A percentile compares a stretch with the other conserved stretches of the same genome.
phyloP scores from a whole-genome alignment of 2,888 invertebrate species.

The Dynastes maya region DNA sequence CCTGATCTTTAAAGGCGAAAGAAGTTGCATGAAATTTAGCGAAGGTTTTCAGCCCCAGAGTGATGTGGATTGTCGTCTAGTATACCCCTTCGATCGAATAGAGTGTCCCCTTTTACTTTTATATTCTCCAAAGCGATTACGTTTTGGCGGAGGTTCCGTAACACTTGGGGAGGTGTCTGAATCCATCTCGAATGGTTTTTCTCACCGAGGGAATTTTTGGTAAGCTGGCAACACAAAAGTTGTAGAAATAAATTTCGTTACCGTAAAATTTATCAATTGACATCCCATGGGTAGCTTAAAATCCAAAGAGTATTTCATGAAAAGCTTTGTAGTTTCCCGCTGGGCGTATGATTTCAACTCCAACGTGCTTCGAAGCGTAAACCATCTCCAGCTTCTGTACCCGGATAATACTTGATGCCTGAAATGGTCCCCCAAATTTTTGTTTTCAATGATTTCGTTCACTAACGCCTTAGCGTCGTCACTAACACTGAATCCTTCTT shows the following conservation, averaged over 20 bases:
- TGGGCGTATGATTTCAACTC: slow-evolving; percentile 46
- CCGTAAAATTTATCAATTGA: slow-evolving; percentile 43
- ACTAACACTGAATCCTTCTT: neutral
- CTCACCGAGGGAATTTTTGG: slow-evolving; percentile 40
- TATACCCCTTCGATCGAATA: slow-evolving; percentile 64
- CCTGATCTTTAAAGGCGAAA: slow-evolving; percentile 74
- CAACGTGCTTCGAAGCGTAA: slow-evolving; percentile 51
- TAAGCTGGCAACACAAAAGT: slow-evolving; percentile 46
- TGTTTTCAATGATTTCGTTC: neutral
- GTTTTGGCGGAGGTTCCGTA: slow-evolving; percentile 48
- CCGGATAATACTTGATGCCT: slow-evolving; percentile 2
- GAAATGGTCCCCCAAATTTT: neutral
- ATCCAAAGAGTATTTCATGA: slow-evolving; percentile 44
- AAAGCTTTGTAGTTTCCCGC: slow-evolving; percentile 18
- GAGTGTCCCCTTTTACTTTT: slow-evolving; percentile 61
- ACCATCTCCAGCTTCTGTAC: slow-evolving; percentile 51
- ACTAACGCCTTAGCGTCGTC: slow-evolving; percentile 4
- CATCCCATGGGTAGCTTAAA: neutral
- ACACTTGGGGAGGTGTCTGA: slow-evolving; percentile 37
- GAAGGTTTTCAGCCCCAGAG: slow-evolving; percentile 63
- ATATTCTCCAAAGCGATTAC: slow-evolving; percentile 64
- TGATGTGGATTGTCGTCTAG: slow-evolving; percentile 68
- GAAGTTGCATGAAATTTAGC: slow-evolving; percentile 75
- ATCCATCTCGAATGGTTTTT: slow-evolving; percentile 19
- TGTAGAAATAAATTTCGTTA: slow-evolving; percentile 51